Evolutionary conservation across 1,140 invertebrate species (phyloP).

Genomic region (Holcopasites calliopsidis): DNA sequence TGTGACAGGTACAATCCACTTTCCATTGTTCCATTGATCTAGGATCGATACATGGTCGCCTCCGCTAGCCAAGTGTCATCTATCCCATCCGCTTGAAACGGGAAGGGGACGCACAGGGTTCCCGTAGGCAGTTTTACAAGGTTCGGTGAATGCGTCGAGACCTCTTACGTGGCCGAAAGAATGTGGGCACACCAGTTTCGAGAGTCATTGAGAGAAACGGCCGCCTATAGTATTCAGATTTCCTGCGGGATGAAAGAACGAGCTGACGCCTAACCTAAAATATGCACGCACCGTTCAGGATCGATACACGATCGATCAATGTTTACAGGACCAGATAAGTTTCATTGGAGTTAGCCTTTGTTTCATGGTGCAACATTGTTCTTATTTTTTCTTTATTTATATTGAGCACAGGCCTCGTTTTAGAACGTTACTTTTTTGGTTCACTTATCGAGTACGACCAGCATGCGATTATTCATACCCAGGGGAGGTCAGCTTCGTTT

Average conservation of each 20-base stretch:
- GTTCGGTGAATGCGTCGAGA: slow-evolving; percentile 31
- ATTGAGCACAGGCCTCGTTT: no score
- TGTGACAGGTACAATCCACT: neutral
- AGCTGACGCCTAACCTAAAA: neutral
- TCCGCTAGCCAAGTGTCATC: neutral
- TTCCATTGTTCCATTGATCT: neutral
- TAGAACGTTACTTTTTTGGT: slow-evolving; percentile 8
- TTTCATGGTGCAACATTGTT: no score
- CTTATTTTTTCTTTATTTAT: no score
- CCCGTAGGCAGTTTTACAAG: slow-evolving; percentile 33
- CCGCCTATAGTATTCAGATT: slow-evolving; percentile 58
- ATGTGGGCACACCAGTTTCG: slow-evolving; percentile 71
- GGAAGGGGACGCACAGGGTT: slow-evolving; percentile 3
- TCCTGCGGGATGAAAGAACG: slow-evolving; percentile 12
- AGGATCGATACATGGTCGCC: neutral
- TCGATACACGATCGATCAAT: neutral
- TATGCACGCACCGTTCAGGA: neutral
- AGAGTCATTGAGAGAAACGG: slow-evolving; percentile 64
- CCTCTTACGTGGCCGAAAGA: slow-evolving; percentile 48
- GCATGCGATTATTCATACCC: slow-evolving; percentile 41
- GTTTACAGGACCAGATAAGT: neutral
- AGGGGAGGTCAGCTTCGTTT: slow-evolving; percentile 28
- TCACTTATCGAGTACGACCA: slow-evolving; percentile 28
- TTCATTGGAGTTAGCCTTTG: no score
- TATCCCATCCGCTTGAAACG: no score